Base-by-base conservation (phyloP, 1,140 invertebrate species). In the Lineus longissimus region DNA sequence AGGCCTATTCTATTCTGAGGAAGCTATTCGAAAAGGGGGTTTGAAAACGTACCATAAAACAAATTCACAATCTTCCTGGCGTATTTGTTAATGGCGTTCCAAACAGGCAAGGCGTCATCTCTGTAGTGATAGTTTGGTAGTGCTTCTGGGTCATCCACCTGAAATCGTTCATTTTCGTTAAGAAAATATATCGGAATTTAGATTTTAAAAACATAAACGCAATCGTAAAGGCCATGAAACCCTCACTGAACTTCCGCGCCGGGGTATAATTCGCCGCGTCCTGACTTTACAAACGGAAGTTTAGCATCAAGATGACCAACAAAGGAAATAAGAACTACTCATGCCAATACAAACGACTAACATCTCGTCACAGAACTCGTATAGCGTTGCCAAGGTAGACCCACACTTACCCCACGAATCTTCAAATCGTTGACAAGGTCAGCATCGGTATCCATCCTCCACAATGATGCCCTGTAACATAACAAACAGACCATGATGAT, bases 101-200 rank as follows among this genome's bases (percentile, higher is more conserved):
- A 80, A 0, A 82, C 61, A 0, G 68, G 55, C 9, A 81, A 31
- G n/a, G 77, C 78, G 65, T 83, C 82, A 67, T 83, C 82, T 56
- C 82, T 61, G 66, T 80, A 82, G 23, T 78, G 81, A 66, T 82
- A 83, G 54, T 78, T 66, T 9, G 80, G 79, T 11, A 83, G 62
- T 36, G 79, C 66, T 23, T 76, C 68, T 22, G 58, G 59, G 63
- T 79, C 73, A 2, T 71, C 45, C 0, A 77, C 72, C 63, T 61
- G 25, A 23, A n/a, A 57, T 2, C 23, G 30, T 17, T 4, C 11
- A 47, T 4, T 55, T 43, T 40, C 4, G n/a, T 30, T 43, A 19
- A 60, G 13, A 43, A 23, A 59, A 36, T 40, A 19, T 6, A 57
- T n/a, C 25, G 19, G n/a, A 29, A 57, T 29, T 23, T 57, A 43